phyloP scores from a whole-genome alignment of 2,113 vertebrate species.

The Cromileptes altivelis region DNA sequence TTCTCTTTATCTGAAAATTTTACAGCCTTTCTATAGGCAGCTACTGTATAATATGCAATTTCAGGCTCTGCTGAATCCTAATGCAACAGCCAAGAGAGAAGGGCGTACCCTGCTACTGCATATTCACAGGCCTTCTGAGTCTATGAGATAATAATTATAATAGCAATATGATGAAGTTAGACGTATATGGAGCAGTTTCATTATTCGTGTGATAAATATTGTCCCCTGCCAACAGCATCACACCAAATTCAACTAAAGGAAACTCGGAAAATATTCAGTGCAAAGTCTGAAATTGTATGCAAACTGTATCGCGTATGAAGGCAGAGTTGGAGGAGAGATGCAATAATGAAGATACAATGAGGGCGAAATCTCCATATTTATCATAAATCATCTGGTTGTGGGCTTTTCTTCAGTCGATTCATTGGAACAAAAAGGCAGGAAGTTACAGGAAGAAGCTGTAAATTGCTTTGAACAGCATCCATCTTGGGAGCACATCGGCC shows the following conservation, averaged over 20 bases:
- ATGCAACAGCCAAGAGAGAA: conserved; percentile 32
- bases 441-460: conserved; percentile 11
- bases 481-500: conserved; percentile 17
- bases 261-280: conserved; percentile 23
- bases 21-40: conserved; percentile 23
- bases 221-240: conserved; percentile 1
- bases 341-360: conserved; percentile 26
- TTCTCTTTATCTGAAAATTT: conserved; percentile 8
- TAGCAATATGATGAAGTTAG: conserved; percentile 22
- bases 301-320: conserved; percentile 13
- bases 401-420: neutral
- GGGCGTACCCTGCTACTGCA: neutral
- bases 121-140: neutral
- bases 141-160: neutral
- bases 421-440: conserved; percentile 8
- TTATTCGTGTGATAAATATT: conserved; percentile 30
- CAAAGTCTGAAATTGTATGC: conserved; percentile 17
- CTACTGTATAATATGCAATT: conserved; percentile 56
- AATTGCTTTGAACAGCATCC: conserved; percentile 28
- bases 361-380: conserved; percentile 38
- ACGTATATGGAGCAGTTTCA: neutral
- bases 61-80: conserved; percentile 67
- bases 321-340: conserved; percentile 15
- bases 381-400: neutral
- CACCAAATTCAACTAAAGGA: conserved; percentile 12